These are phyloP conservation scores for Nesogale talazaci DNA, from an alignment of 2,113 vertebrate species.

Conservation along the genomic window DNA sequence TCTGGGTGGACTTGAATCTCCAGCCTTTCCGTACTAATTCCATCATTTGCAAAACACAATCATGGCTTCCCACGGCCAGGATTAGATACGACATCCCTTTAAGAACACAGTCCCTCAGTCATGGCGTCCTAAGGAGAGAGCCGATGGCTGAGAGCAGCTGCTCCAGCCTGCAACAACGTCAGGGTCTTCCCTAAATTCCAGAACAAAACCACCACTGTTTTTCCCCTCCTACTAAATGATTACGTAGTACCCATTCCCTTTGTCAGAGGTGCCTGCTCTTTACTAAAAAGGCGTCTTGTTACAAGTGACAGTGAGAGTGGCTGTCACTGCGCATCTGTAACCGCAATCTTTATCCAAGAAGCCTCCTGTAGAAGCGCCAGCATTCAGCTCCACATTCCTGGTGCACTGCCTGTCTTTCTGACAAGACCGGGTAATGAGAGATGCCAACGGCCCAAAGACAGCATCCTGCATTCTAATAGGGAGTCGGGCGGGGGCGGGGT, in stretches of 20 bases:
- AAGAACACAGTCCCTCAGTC: neutral
- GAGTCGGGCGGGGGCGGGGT: neutral
- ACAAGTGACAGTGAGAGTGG: neutral
- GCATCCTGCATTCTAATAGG: conserved; percentile 41
- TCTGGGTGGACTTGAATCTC: neutral
- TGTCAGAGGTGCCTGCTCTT: neutral
- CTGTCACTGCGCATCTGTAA: neutral
- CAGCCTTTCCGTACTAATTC: neutral
- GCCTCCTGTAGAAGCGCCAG: neutral
- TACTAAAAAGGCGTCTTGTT: neutral
- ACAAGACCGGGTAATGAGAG: conserved; percentile 24
- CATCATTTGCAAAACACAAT: neutral
- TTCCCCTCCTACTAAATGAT: conserved; percentile 1
- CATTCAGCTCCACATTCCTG: neutral
- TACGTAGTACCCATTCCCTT: neutral
- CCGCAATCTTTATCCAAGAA: neutral
- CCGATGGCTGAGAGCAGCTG: neutral
- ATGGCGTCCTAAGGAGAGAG: neutral
- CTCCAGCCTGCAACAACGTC: neutral
- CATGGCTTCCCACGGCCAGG: neutral
- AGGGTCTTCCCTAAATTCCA: neutral
- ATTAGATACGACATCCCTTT: neutral
- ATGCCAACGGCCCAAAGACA: conserved; percentile 46
- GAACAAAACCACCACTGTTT: neutral
- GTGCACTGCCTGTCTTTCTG: neutral